These are phyloP conservation scores for Actinopyga echinites DNA, from an alignment of 53 echinoderm and acorn worm species.

Conservation along the genomic window DNA sequence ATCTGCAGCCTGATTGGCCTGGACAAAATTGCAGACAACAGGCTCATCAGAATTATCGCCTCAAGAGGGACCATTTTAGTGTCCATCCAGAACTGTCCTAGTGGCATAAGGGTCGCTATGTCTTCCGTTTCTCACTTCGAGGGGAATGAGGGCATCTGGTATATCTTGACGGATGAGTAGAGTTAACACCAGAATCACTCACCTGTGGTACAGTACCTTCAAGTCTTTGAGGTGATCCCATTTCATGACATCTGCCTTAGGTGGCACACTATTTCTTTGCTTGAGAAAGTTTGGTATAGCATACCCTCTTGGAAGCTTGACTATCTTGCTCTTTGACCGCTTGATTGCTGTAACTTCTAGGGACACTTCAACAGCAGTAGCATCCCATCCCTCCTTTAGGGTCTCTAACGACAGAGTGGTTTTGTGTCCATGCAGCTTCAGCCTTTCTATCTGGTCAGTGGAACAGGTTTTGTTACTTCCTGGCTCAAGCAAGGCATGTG, in stretches of 20 bases:
- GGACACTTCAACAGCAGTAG: slow-evolving; percentile 15
- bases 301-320: slow-evolving; percentile 49
- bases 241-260: slow-evolving; percentile 21
- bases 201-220: slow-evolving; percentile 46
- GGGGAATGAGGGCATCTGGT: slow-evolving; percentile 61
- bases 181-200: slow-evolving; percentile 41
- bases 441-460: neutral
- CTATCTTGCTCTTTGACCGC: slow-evolving; percentile 8
- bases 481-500: slow-evolving; percentile 49
- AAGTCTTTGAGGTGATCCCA: slow-evolving; percentile 42
- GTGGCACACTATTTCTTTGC: slow-evolving; percentile 33
- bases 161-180: slow-evolving; percentile 62
- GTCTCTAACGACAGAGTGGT: slow-evolving; percentile 46
- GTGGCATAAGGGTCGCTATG: slow-evolving; percentile 56
- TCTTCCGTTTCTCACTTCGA: slow-evolving; percentile 47
- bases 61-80: slow-evolving; percentile 45
- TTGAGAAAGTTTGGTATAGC: slow-evolving; percentile 34
- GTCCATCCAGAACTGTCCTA: slow-evolving; percentile 56
- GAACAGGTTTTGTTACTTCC: slow-evolving; percentile 48
- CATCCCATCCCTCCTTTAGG: slow-evolving; percentile 15
- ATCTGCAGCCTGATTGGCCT: slow-evolving; percentile 33
- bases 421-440: slow-evolving; percentile 25
- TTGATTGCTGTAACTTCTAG: slow-evolving; percentile 29
- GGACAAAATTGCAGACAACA: slow-evolving; percentile 30
- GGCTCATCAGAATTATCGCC: neutral